phyloP scores from a whole-genome alignment of 2,797 vertebrate genomes.

The Paratrypauchen microcephalus region DNA sequence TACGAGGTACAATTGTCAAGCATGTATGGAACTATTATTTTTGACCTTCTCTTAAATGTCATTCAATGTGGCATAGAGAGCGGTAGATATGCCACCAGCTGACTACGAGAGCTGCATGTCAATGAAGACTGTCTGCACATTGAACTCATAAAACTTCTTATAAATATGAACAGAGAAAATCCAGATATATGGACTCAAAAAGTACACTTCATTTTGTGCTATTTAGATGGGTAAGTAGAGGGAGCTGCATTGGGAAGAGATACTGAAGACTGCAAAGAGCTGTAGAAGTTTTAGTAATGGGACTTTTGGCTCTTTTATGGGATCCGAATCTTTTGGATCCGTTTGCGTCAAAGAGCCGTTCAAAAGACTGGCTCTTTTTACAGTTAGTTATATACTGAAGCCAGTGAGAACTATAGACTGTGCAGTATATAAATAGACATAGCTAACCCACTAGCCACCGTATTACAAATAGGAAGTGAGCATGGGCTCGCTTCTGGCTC shows the following conservation, averaged over 20 bases:
- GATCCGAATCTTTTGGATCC: too few species aligned
- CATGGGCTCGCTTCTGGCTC: too few species aligned
- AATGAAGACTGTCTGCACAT: not conserved
- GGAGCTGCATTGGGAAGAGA: not conserved
- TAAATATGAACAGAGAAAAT: not conserved
- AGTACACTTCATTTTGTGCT: not conserved
- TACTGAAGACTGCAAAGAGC: not conserved
- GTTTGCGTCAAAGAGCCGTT: too few species aligned
- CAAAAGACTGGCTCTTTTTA: too few species aligned
- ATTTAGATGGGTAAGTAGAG: not conserved
- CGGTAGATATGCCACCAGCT: not conserved
- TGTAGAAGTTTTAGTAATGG: not conserved
- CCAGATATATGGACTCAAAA: not conserved
- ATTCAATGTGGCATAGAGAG: not conserved
- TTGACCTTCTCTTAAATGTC: slow-evolving; percentile 12
- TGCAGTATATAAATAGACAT: too few species aligned
- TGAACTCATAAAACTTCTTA: not conserved
- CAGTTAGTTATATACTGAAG: too few species aligned
- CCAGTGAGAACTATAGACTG: too few species aligned
- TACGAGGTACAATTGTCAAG: not conserved
- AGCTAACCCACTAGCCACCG: too few species aligned
- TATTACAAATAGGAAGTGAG: too few species aligned
- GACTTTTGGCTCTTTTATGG: too few species aligned
- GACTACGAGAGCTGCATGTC: not conserved
- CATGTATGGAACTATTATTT: slow-evolving; percentile 1